Evolutionary conservation across 2,888 invertebrate genomes (phyloP), one percentile per base, ranked within the genome.

Genomic region (Lordiphosa andalusiaca): DNA sequence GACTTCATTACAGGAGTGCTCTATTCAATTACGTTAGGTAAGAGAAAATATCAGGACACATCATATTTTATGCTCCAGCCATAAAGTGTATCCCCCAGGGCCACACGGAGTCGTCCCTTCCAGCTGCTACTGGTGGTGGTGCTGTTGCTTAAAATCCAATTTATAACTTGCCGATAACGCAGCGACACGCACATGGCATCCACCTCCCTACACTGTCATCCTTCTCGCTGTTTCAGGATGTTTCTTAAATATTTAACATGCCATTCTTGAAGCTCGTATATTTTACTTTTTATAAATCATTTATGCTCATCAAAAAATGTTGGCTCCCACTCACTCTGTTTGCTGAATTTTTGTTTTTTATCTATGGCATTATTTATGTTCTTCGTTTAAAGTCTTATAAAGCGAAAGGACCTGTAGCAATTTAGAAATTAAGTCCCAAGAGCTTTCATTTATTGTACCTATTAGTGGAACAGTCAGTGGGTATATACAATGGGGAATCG

Each of bases 191-290:
- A 68, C 55, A 52, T 47, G 67, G 55, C 41, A 53, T 48, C 35
- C 40, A 46, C 12, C 9, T 10, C 36, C 33, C 4, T 30, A 3
- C 33, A 41, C 23, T n/a, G 23, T 5, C 51, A 30, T 52, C 30
- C 16, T 7, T 35, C 41, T 16, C 25, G 9, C 38, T 40, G 54
- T 48, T 54, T 38, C n/a, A 3, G 36, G 7, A n/a, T 25, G 41
- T n/a, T 63, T 73, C 57, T 74, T 71, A 72, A 78, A 78, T 78
- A 84, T 78, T 84, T 75, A 69, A 80, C 62, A 62, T 78, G 69
- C 75, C 71, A 71, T 74, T 67, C 64, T 49, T 51, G 16, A 48
- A 57, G 66, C 51, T 53, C 58, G 59, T 62, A 60, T 63, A 68
- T 68, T 57, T 75, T 59, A 41, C 49, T 42, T 53, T 55, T 74